Conservation (phyloP, 2,113 vertebrate genomes). For the Bambusicola thoracicus region DNA sequence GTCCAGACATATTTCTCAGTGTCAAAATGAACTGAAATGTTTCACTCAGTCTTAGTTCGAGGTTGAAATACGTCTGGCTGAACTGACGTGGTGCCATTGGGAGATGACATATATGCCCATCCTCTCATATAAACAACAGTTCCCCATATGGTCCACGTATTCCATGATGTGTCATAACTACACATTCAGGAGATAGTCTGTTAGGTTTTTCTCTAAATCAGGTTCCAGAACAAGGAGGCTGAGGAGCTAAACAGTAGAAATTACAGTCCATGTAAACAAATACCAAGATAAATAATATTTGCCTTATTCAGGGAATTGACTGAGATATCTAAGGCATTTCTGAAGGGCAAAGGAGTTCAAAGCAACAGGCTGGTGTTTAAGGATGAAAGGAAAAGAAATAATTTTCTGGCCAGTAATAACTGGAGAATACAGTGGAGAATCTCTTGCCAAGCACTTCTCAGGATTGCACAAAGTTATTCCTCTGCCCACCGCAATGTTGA, state of each 20-base stretch:
- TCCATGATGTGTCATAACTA: not conserved
- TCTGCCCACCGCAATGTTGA: not conserved
- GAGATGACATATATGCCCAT: accelerated
- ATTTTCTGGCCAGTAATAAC: not conserved
- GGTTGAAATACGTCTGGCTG: not conserved
- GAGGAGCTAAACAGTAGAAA: not conserved
- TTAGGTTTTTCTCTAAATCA: not conserved
- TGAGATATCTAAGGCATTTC: not conserved
- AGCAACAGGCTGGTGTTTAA: not conserved
- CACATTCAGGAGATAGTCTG: not conserved
- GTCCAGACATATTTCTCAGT: not conserved
- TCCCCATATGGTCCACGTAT: not conserved
- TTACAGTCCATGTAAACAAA: not conserved
- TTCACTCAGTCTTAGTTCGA: not conserved
- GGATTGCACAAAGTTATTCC: not conserved
- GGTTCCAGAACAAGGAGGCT: not conserved
- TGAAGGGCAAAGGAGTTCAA: not conserved
- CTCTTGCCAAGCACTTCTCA: not conserved
- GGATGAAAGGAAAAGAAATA: not conserved
- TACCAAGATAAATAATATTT: not conserved
- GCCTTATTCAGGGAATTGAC: not conserved
- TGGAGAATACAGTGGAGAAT: not conserved
- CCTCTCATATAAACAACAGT: not conserved
- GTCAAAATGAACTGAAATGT: not conserved
- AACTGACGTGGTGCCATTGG: not conserved